Conservation (phyloP, 1,140 invertebrate species). For the Reticulitermes speratus region DNA sequence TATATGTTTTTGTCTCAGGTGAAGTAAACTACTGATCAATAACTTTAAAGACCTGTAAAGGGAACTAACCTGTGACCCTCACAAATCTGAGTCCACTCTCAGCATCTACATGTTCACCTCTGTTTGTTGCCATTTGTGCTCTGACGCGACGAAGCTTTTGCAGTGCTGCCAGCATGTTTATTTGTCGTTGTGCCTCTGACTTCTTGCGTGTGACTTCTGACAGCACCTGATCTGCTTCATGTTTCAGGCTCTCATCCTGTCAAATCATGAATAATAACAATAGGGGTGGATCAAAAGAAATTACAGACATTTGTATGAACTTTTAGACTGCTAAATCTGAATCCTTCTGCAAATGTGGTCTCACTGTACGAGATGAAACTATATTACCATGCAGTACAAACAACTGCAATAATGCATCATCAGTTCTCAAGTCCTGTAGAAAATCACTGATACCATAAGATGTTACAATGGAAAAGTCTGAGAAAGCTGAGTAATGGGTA, state of each 20-base stretch:
- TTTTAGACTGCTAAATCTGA: too few relatives aligned
- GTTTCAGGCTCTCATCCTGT: conserved; percentile 64
- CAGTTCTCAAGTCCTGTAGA: too few relatives aligned
- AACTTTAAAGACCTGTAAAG: not conserved
- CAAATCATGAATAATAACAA: not conserved
- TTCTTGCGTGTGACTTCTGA: conserved; percentile 67
- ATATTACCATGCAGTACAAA: conserved; percentile 32
- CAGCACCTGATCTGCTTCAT: conserved; percentile 66
- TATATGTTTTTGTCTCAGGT: not conserved
- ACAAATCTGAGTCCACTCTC: conserved; percentile 19
- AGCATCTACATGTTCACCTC: conserved; percentile 56
- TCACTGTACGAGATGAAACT: too few relatives aligned
- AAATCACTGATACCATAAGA: too few relatives aligned
- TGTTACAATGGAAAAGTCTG: too few relatives aligned
- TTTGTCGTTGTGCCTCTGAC: conserved; percentile 62
- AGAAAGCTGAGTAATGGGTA: too few relatives aligned
- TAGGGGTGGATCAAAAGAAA: too few relatives aligned
- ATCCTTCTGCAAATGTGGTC: too few relatives aligned
- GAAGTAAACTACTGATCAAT: not conserved
- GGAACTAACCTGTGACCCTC: conserved; percentile 13
- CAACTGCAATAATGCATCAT: too few relatives aligned
- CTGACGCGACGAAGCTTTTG: conserved; percentile 61
- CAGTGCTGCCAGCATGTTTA: conserved; percentile 60
- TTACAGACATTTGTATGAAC: too few relatives aligned
- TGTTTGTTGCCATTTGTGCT: conserved; percentile 56